Evolutionary conservation across 2,113 vertebrate genomes (phyloP).

Genomic region (Pandion haliaetus): DNA sequence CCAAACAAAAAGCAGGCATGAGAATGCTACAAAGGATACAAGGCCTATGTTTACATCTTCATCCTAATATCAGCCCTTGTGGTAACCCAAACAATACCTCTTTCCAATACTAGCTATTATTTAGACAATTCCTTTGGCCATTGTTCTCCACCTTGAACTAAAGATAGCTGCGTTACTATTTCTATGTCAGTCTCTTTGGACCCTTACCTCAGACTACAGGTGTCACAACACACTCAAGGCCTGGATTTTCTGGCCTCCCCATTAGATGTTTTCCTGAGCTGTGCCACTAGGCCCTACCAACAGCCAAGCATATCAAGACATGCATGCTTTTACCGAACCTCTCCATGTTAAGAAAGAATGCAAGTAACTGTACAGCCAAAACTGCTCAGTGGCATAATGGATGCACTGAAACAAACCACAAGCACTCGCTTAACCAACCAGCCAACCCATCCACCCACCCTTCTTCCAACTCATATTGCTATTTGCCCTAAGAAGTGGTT

Average conservation of each 20-base stretch:
- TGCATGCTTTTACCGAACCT: neutral
- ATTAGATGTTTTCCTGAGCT: neutral
- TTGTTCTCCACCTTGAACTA: neutral
- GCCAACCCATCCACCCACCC: no score
- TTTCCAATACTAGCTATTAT: neutral
- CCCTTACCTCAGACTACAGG: neutral
- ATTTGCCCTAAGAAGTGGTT: neutral
- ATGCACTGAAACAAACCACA: neutral
- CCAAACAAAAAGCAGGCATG: neutral
- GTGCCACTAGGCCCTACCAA: neutral
- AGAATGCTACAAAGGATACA: neutral
- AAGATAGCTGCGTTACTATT: neutral
- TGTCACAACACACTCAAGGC: neutral
- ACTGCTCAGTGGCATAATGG: neutral
- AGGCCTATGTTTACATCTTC: neutral
- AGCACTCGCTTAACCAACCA: neutral
- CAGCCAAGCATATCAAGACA: neutral
- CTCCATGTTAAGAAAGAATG: neutral
- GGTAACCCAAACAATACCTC: neutral
- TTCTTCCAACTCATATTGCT: neutral
- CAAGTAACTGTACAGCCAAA: neutral
- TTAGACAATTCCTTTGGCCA: neutral
- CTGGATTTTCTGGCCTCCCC: neutral
- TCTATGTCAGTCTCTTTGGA: fast-evolving
- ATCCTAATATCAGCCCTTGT: neutral